Evolutionary conservation across 2,888 invertebrate species (phyloP), one percentile per base, ranked within the genome.

Genomic region (Pandemis heparana): DNA sequence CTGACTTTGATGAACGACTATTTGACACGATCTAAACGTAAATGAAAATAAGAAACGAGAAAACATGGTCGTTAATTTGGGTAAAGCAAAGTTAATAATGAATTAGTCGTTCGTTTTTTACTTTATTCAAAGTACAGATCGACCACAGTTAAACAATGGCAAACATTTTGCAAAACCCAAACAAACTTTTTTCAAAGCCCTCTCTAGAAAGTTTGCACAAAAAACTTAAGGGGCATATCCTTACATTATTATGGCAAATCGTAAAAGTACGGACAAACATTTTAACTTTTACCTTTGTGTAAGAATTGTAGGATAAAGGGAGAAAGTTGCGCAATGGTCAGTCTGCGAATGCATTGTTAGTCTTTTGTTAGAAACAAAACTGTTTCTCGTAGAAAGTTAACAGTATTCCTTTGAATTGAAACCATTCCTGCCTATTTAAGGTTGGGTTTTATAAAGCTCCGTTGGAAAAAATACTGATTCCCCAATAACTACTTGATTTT

Each of bases 291-390:
- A 88, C 87, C 87, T 90, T 92, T 92, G 89, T 91, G 16, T 53
- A 16, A 18, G 16, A 18, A 53, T 53, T 18, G 84, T 81, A 75
- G 78, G 86, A 92, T 90, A 92, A 92, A 93, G 87, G 89, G 89
- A 92, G 94, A 93, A 92, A 94, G 94, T 93, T 93, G 91, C 88
- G 83, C 92, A 93, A 87, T 85, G 88, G 87, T 86, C 88, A 89
- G 90, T 92, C 93, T 92, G 92, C 91, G 92, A 92, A 85, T 84
- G 89, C 88, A 88, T 88, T 86, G 87, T 89, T 85, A 79, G 82
- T 84, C 86, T 80, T 82, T 85, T 85, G 83, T 87, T 85, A 79
- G 80, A 82, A 85, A 83, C 85, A 83, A 82, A 85, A 87, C 83
- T 81, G 79, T 87, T 82, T 79, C 76, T 79, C 73, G 72, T 74